Evolutionary conservation across 2,888 invertebrate species (phyloP).

Genomic region (Helobdella robusta): DNA sequence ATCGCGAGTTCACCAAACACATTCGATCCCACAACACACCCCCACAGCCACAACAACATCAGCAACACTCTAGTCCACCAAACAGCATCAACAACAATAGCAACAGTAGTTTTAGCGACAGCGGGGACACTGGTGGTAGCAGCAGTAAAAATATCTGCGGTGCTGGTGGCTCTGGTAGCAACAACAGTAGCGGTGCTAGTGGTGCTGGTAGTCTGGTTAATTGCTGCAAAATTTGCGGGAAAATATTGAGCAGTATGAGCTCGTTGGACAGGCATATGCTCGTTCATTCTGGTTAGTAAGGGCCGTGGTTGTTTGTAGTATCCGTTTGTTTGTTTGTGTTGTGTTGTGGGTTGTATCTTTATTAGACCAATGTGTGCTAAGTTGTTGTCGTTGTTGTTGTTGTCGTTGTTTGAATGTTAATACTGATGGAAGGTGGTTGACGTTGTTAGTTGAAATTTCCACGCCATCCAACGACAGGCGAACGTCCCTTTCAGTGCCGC

Average conservation of each 20-base stretch:
- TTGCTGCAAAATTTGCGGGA: constrained; percentile 60
- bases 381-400: too few species aligned
- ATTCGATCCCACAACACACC: constrained; percentile 51
- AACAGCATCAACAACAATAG: background rate
- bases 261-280: constrained; percentile 70
- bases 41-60: too few species aligned
- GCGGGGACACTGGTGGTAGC: background rate
- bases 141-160: background rate
- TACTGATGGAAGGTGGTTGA: too few species aligned
- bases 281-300: constrained; percentile 59
- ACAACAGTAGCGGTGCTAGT: constrained; percentile 55
- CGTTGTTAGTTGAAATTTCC: too few species aligned
- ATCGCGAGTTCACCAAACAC: constrained; percentile 63
- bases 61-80: too few species aligned
- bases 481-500: constrained; percentile 69
- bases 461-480: too few species aligned
- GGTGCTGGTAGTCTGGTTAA: constrained; percentile 50
- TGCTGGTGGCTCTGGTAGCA: too few species aligned
- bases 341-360: too few species aligned
- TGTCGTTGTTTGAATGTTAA: too few species aligned
- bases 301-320: too few species aligned
- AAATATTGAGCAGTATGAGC: constrained; percentile 66
- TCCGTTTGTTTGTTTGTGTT: too few species aligned
- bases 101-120: background rate
- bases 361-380: too few species aligned